These are phyloP conservation scores for Bombus waltoni DNA, from an alignment of 1,140 invertebrate species.

Conservation along the genomic window DNA sequence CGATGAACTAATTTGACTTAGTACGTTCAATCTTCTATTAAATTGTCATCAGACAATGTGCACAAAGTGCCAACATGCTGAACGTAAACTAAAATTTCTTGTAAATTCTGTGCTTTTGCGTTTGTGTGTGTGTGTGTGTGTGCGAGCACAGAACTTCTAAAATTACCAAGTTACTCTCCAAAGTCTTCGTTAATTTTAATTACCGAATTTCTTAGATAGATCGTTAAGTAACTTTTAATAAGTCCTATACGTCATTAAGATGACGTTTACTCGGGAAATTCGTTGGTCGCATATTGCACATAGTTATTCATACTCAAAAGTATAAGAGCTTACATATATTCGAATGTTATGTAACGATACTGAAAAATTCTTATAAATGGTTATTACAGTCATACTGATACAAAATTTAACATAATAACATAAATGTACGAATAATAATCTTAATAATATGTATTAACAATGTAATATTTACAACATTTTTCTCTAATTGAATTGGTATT, in stretches of 20 bases:
- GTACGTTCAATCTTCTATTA: not conserved
- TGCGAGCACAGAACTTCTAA: not conserved
- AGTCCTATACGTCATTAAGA: not conserved
- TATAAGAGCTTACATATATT: not conserved
- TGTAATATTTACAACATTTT: not conserved
- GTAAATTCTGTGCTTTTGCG: too few relatives aligned
- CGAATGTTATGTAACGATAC: not conserved
- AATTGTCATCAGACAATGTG: not conserved
- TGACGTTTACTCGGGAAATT: not conserved
- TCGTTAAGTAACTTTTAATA: not conserved
- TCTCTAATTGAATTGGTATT: not conserved
- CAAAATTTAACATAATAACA: not conserved
- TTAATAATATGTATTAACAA: not conserved
- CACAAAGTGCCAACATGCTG: not conserved
- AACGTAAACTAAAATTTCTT: not conserved
- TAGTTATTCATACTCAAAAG: not conserved
- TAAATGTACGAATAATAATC: not conserved
- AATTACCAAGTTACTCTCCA: not conserved
- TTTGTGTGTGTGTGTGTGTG: fast-evolving
- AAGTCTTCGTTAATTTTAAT: not conserved
- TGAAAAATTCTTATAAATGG: not conserved
- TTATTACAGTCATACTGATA: not conserved
- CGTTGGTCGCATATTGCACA: not conserved
- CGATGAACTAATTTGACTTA: not conserved
- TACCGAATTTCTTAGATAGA: not conserved